Conservation (phyloP, 2,888 invertebrate species). For the Brachynemurus nebulosus region DNA sequence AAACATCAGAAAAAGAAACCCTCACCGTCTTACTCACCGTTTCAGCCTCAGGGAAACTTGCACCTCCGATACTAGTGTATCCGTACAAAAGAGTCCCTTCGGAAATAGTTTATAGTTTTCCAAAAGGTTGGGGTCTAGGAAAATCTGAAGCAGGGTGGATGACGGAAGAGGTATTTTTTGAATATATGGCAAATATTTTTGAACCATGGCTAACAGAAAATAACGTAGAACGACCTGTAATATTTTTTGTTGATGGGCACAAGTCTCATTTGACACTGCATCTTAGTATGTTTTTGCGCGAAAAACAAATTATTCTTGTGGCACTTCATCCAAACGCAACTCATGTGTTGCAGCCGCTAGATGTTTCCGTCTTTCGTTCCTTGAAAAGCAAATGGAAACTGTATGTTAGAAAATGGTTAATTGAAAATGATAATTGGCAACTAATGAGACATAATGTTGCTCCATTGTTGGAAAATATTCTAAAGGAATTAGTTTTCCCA, state of each 20-base stretch:
- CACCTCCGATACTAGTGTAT: constrained; percentile 20
- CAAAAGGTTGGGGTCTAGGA: constrained; percentile 25
- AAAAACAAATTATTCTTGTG: constrained; percentile 23
- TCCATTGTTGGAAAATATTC: constrained; percentile 16
- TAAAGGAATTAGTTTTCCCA: constrained; percentile 15
- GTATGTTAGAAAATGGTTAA: constrained; percentile 19
- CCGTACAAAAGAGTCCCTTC: not conserved
- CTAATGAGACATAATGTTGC: constrained; percentile 19
- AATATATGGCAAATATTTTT: constrained; percentile 26
- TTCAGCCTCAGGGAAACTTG: constrained; percentile 20
- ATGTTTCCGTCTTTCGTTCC: constrained; percentile 24
- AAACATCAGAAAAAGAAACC: constrained; percentile 19
- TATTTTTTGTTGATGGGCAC: constrained; percentile 27
- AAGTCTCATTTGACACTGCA: constrained; percentile 25
- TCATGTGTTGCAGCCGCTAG: constrained; percentile 26
- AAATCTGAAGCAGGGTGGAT: constrained; percentile 29
- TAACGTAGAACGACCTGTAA: constrained; percentile 22
- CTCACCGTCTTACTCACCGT: constrained; percentile 20
- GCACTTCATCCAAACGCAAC: constrained; percentile 25
- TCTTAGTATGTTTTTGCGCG: constrained; percentile 25
- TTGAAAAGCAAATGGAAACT: too few relatives aligned
- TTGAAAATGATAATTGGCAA: constrained; percentile 15
- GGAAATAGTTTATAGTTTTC: constrained; percentile 15
- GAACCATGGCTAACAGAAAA: constrained; percentile 24
- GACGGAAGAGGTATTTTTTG: constrained; percentile 26